Evolutionary conservation across 1,140 invertebrate species (phyloP), one percentile per base, ranked within the genome.

Genomic region (Amyelois transitella): DNA sequence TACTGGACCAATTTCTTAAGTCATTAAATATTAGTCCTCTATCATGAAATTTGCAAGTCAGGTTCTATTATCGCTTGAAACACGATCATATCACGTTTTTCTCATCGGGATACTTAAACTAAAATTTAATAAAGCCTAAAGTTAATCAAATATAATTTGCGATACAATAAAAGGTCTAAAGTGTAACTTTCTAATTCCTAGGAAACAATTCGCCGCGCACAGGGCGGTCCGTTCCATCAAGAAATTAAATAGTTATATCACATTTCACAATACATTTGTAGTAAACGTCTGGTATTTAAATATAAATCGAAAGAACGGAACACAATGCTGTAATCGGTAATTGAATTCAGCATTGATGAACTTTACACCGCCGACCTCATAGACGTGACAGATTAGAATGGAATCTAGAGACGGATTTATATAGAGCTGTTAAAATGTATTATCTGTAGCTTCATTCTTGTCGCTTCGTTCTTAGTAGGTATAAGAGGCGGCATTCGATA

Each of bases 261-360:
- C 77, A 77, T 86, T 87, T 86, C 84, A 84, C 77, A 87, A 87
- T 77, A 68, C 75, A 72, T 80, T 84, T 82, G 73, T 84, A 63
- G 78, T 84, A 87, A 87, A 85, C 73, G 80, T 65, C 65, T 87
- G 81, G 75, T 87, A 87, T 87, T 87, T 87, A 87, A 86, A 87
- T 87, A 87, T 87, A 81, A 86, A 81, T 83, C 82, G 77, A 85
- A 80, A 85, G 84, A 87, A 75, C 81, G 75, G 79, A 87, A 84
- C 75, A 86, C 83, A 87, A 87, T 87, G 81, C 77, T 83, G 82
- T 84, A 86, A 87, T 86, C 79, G 81, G 81, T 86, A 87, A 87
- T 87, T 87, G 84, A 87, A 87, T 86, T 86, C 83, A 84, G 75
- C 77, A 84, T 80, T 87, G 81, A 86, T 87, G 84, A 87, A 87